Evolutionary conservation across 1,140 invertebrate genomes (phyloP).

Genomic region (Lutraria rhynchaena): DNA sequence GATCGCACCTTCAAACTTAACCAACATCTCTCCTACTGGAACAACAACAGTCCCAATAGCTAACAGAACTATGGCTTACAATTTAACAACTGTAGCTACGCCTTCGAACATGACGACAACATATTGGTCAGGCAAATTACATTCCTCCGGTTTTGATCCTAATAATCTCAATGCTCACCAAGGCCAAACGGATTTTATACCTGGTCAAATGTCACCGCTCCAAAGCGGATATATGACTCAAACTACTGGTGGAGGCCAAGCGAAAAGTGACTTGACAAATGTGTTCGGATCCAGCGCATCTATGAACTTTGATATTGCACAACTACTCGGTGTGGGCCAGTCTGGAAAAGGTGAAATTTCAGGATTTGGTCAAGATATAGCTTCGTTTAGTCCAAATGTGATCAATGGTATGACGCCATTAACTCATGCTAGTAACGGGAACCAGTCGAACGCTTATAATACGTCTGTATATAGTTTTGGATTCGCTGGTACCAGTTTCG

Average conservation of each 20-base stretch:
- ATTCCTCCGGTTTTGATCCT: conserved; percentile 26
- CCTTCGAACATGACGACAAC: no score
- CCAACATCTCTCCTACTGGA: background rate
- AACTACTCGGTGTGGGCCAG: background rate
- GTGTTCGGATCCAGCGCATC: background rate
- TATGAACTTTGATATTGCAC: conserved; percentile 8
- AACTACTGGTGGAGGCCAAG: background rate
- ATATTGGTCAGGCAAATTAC: no score
- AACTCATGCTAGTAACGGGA: background rate
- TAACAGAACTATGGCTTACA: background rate
- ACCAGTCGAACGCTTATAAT: background rate
- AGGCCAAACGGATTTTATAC: conserved; percentile 38
- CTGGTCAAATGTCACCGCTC: conserved; percentile 15
- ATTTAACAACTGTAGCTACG: background rate
- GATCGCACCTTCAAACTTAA: background rate
- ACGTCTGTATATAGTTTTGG: background rate
- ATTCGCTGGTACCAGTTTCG: conserved; percentile 25
- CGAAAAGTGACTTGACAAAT: background rate
- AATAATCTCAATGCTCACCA: conserved; percentile 17
- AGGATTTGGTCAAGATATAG: background rate
- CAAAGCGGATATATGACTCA: background rate
- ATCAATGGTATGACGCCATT: conserved; percentile 6
- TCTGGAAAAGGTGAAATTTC: background rate
- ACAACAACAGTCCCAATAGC: background rate
- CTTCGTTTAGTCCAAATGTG: conserved; percentile 20